Percentiles rank a stretch among this genome's conserved stretches.
Conservation (phyloP, 1,140 invertebrate genomes). For the Oryctes rhinoceros region DNA sequence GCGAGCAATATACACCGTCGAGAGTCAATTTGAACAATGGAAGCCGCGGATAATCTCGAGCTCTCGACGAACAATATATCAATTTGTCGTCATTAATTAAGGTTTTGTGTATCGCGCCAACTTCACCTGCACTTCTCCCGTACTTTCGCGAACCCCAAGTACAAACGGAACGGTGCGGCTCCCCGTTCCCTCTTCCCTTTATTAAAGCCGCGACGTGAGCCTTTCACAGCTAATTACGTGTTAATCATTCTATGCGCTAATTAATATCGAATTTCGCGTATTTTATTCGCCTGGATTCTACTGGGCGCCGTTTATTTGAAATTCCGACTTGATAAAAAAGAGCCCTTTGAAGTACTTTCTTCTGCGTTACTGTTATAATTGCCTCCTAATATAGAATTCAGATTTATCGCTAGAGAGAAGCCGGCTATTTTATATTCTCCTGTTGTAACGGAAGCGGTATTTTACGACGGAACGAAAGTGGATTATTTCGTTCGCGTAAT, state of each 20-base stretch:
- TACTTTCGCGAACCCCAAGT: background rate
- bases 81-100: slow-evolving; percentile 22
- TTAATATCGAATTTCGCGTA: background rate
- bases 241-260: background rate
- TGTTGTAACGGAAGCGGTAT: too few species aligned
- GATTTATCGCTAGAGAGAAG: too few species aligned
- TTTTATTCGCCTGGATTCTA: background rate
- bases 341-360: too few species aligned
- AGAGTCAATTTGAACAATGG: slow-evolving; percentile 14
- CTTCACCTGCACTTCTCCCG: background rate
- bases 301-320: too few species aligned
- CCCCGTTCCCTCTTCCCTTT: background rate
- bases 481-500: too few species aligned
- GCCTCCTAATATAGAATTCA: too few species aligned
- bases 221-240: slow-evolving; percentile 5
- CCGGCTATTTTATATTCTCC: too few species aligned
- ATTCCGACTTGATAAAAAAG: too few species aligned
- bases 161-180: background rate
- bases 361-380: too few species aligned
- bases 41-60: background rate
- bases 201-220: background rate
- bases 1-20: background rate
- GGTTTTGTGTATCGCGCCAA: slow-evolving; percentile 9
- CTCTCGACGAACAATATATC: slow-evolving; percentile 18
- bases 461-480: too few species aligned